These are phyloP conservation scores for Oryzias sinensis DNA, from an alignment of 2,797 vertebrate genomes.

Conservation along the genomic window DNA sequence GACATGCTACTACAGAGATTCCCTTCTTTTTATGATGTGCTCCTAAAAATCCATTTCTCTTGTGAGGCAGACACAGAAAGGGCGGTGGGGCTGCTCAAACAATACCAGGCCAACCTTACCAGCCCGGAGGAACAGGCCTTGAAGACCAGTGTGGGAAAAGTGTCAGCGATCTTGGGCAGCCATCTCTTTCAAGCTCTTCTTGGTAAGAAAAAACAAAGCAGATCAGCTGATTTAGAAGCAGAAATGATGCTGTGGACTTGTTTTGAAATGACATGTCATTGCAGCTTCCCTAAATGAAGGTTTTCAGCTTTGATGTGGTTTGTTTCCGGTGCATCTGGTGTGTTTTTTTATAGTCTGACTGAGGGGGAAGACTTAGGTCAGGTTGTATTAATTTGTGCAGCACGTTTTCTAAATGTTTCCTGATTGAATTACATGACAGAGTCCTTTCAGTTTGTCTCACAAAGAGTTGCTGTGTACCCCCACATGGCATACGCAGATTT, in stretches of 20 bases:
- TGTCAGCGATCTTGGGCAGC: slow-evolving; percentile 79
- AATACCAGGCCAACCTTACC: slow-evolving; percentile 84
- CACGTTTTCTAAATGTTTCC: slow-evolving; percentile 59
- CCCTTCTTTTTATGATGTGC: slow-evolving; percentile 7
- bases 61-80: slow-evolving; percentile 82
- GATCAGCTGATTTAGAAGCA: slow-evolving; percentile 16
- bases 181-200: slow-evolving; percentile 84
- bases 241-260: neutral
- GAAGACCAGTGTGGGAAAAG: slow-evolving; percentile 83
- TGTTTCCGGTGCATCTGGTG: neutral
- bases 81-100: slow-evolving; percentile 83
- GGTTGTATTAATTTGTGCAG: slow-evolving; percentile 66
- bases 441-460: slow-evolving; percentile 64
- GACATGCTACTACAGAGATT: too few species aligned
- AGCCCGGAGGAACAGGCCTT: slow-evolving; percentile 84
- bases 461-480: slow-evolving; percentile 61
- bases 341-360: too few species aligned
- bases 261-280: slow-evolving; percentile 16
- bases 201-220: slow-evolving; percentile 68
- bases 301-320: slow-evolving; percentile 1
- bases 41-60: slow-evolving; percentile 39
- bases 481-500: slow-evolving; percentile 45
- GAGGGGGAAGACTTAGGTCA: slow-evolving; percentile 25
- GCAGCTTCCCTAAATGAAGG: slow-evolving; percentile 13
- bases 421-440: slow-evolving; percentile 68